Evolutionary conservation across 2,113 vertebrate species (phyloP).

Genomic region (Perognathus longimembris): DNA sequence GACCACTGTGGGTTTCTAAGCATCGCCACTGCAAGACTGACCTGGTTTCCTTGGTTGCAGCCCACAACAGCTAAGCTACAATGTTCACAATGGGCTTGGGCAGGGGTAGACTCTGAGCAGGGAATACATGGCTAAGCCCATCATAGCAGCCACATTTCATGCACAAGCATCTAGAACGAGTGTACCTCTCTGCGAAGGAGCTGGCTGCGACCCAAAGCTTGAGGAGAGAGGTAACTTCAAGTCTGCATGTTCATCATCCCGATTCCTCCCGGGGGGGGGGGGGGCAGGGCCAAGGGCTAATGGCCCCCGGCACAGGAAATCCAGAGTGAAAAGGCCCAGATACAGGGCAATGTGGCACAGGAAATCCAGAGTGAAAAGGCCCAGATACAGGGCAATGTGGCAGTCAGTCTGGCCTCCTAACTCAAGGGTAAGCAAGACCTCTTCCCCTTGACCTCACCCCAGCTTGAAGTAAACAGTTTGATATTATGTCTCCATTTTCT

Average conservation of each 20-base stretch:
- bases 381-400: not conserved
- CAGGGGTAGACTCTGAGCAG: not conserved
- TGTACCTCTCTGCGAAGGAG: not conserved
- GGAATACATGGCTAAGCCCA: not conserved
- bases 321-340: fast-evolving
- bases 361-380: fast-evolving
- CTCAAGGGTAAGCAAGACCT: not conserved
- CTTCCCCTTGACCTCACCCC: not conserved
- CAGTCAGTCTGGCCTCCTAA: not conserved
- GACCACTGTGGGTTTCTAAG: not conserved
- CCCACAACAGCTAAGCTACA: not conserved
- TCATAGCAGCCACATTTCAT: not conserved
- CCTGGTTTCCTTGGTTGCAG: not conserved
- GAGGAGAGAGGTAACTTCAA: not conserved
- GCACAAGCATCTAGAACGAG: not conserved
- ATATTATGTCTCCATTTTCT: not conserved
- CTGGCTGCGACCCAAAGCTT: not conserved
- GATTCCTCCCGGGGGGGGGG: not conserved
- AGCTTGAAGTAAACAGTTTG: not conserved
- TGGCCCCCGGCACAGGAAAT: not conserved
- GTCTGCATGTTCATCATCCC: not conserved
- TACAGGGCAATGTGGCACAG: not conserved
- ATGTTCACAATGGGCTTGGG: not conserved
- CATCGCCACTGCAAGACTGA: fast-evolving
- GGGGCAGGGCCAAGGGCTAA: not conserved